A percentile compares a stretch with the other conserved stretches of the same genome.
phyloP scores from a whole-genome alignment of 2,888 invertebrate genomes.

The Colostygia pectinataria region DNA sequence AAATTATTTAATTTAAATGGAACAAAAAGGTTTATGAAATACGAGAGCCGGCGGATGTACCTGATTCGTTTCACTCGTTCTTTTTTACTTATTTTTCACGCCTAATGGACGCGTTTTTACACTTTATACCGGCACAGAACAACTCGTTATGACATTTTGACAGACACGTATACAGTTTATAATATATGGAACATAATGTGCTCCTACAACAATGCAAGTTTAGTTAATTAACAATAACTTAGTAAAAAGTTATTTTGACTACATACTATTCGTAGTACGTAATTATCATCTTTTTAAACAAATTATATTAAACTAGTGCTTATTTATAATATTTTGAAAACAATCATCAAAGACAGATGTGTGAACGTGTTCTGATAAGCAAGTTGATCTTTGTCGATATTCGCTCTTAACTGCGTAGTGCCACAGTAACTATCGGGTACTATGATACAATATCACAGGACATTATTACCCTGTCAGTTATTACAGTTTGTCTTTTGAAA shows the following conservation, averaged over 20 bases:
- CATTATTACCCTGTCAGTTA: conserved; percentile 17
- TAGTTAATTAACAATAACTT: no score
- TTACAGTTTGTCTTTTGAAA: conserved; percentile 28
- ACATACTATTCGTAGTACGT: no score
- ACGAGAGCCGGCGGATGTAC: conserved; percentile 51
- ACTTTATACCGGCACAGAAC: background rate
- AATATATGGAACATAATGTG: no score
- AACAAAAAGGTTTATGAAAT: conserved; percentile 44
- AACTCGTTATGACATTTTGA: background rate
- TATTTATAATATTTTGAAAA: no score
- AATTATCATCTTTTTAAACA: no score
- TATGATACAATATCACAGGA: conserved; percentile 6
- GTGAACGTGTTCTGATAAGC: no score
- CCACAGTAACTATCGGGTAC: background rate
- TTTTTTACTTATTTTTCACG: conserved; percentile 49
- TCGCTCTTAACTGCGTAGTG: background rate
- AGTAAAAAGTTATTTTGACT: no score
- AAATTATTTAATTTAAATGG: conserved; percentile 70
- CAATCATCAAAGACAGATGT: no score
- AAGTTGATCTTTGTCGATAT: no score
- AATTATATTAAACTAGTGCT: no score
- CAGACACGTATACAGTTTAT: background rate
- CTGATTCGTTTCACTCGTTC: conserved; percentile 58
- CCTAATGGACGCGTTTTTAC: conserved; percentile 41
- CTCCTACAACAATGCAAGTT: no score